Percentiles rank a stretch among this genome's conserved stretches.
Evolutionary conservation across 2,797 vertebrate species (phyloP).

Genomic region (Miichthys miiuy): DNA sequence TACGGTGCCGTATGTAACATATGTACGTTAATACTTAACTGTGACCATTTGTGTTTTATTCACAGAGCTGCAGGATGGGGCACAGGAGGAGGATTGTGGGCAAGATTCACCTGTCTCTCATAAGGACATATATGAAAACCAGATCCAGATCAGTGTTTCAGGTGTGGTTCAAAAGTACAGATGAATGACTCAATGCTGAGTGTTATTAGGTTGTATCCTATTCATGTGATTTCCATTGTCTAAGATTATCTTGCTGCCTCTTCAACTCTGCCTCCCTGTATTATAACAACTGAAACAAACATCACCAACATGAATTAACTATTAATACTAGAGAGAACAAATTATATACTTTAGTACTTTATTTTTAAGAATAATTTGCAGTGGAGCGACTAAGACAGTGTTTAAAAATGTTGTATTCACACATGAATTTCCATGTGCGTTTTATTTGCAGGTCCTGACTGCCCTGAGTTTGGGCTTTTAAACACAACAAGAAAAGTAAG

Average conservation of each 20-base stretch:
- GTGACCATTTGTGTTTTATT: conserved; percentile 25
- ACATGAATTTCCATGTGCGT: conserved; percentile 12
- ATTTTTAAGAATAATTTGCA: neutral
- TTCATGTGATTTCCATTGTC: conserved; percentile 2
- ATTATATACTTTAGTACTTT: neutral
- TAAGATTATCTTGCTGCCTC: conserved; percentile 20
- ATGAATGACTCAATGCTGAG: neutral
- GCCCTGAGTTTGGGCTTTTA: conserved; percentile 88
- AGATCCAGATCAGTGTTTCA: conserved; percentile 67
- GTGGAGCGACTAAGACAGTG: neutral
- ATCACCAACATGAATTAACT: conserved; percentile 16
- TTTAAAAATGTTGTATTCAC: conserved; percentile 1
- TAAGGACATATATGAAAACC: conserved; percentile 87
- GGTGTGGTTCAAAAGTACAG: conserved; percentile 32
- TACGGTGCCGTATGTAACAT: neutral
- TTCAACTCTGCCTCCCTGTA: conserved; percentile 16
- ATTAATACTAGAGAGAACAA: neutral
- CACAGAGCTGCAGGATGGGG: conserved; percentile 83
- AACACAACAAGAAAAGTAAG: conserved; percentile 96
- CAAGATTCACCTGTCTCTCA: conserved; percentile 83
- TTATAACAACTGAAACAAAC: neutral
- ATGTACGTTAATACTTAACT: neutral
- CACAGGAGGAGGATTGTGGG: conserved; percentile 83
- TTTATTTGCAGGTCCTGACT: conserved; percentile 82
- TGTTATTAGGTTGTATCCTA: neutral